Evolutionary conservation across 2,797 vertebrate genomes (phyloP).

Genomic region (Myotis findleyi): DNA sequence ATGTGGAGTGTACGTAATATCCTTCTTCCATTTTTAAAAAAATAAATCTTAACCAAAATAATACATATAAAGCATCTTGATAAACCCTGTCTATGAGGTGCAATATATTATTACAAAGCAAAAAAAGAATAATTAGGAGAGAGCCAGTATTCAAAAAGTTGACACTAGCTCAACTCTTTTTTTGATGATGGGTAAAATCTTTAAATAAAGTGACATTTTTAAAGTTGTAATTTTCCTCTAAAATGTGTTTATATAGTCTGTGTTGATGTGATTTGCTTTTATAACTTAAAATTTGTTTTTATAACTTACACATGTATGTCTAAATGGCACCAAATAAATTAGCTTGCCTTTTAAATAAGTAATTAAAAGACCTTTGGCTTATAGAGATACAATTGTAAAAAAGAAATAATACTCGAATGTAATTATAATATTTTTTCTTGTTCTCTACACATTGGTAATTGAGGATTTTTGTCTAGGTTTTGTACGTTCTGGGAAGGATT

Average conservation of each 20-base stretch:
- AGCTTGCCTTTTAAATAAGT: slow-evolving; percentile 43
- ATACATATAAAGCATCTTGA: neutral
- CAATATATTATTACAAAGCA: neutral
- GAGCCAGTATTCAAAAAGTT: neutral
- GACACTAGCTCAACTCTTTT: neutral
- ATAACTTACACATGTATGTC: neutral
- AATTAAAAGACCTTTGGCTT: neutral
- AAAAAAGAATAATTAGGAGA: neutral
- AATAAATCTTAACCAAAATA: neutral
- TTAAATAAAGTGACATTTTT: neutral
- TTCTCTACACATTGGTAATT: neutral
- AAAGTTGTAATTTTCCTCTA: neutral
- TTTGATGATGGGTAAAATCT: slow-evolving; percentile 27
- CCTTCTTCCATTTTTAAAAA: neutral
- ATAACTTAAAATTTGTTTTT: slow-evolving; percentile 34
- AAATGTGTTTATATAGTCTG: neutral
- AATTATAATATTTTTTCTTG: slow-evolving; percentile 16
- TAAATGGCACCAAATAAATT: neutral
- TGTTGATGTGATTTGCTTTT: neutral
- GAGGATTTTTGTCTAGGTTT: slow-evolving; percentile 27
- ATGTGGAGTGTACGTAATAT: neutral
- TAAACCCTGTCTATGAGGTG: neutral
- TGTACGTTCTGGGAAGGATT: neutral
- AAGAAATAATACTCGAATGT: neutral
- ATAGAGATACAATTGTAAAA: neutral